phyloP scores from a whole-genome alignment of 2,113 vertebrate genomes.

The Carassius carassius region DNA sequence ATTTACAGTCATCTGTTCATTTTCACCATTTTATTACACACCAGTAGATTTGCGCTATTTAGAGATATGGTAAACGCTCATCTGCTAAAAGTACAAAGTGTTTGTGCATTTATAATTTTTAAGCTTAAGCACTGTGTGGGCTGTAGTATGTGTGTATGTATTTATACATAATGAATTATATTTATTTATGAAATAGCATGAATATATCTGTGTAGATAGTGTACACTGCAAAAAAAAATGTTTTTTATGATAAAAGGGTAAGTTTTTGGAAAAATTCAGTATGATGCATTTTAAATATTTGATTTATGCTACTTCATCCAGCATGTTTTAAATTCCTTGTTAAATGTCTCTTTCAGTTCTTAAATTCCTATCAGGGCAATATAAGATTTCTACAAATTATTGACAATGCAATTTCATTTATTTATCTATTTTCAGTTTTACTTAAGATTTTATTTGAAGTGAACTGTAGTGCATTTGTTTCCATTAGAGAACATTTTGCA shows the following conservation, averaged over 20 bases:
- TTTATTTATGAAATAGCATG: too few species aligned
- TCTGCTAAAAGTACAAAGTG: background rate
- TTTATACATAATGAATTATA: too few species aligned
- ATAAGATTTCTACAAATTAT: background rate
- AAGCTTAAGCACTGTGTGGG: background rate
- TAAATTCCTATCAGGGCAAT: background rate
- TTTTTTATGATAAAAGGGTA: too few species aligned
- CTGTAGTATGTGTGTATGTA: too few species aligned
- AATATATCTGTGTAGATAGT: too few species aligned
- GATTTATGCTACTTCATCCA: background rate
- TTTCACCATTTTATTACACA: background rate
- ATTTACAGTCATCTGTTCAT: conserved; percentile 42
- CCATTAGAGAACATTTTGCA: background rate
- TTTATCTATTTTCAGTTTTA: background rate
- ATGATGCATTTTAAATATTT: background rate
- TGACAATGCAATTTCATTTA: background rate
- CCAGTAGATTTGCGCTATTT: conserved; percentile 1
- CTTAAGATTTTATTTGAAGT: background rate
- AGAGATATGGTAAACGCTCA: background rate
- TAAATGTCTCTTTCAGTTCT: background rate
- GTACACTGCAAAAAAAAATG: background rate
- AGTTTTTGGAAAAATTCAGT: background rate
- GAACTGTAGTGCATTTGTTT: background rate
- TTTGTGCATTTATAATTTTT: background rate
- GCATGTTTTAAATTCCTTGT: too few species aligned